Percentiles rank a stretch among this genome's conserved stretches.
phyloP scores from a whole-genome alignment of 2,113 vertebrate genomes.

The Paratilapia polleni region DNA sequence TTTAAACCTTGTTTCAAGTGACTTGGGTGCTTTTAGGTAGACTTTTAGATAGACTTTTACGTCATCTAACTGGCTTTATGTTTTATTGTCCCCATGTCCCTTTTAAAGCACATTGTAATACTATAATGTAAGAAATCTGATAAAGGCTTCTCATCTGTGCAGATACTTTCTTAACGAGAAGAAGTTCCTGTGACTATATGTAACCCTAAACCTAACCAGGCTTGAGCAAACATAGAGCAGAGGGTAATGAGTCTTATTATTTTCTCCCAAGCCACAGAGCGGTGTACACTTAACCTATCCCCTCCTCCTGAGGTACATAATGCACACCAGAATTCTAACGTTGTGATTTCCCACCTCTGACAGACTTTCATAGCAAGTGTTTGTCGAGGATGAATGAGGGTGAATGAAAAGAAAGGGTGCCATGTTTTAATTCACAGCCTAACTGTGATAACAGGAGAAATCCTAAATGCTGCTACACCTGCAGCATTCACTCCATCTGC shows the following conservation, averaged over 20 bases:
- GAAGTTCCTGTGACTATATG: slow-evolving; percentile 28
- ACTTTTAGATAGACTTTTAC: not conserved
- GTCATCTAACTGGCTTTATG: not conserved
- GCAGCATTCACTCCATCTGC: slow-evolving; percentile 24
- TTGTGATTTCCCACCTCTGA: slow-evolving; percentile 39
- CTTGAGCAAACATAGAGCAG: slow-evolving; percentile 47
- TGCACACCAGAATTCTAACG: slow-evolving; percentile 53
- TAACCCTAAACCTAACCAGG: not conserved
- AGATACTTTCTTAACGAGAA: slow-evolving; percentile 13
- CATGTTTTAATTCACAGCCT: slow-evolving; percentile 47
- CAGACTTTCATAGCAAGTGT: slow-evolving; percentile 15
- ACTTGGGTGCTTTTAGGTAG: not conserved
- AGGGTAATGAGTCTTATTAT: slow-evolving; percentile 58
- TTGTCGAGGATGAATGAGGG: not conserved
- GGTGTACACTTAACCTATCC: slow-evolving; percentile 62
- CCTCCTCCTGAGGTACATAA: slow-evolving; percentile 38
- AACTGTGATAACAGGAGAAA: not conserved
- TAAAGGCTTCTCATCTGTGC: not conserved
- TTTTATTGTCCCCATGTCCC: not conserved
- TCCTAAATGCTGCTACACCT: slow-evolving; percentile 19
- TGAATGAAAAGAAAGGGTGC: slow-evolving; percentile 5
- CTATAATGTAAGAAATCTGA: not conserved
- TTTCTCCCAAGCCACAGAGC: slow-evolving; percentile 39
- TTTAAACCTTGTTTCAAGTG: not conserved
- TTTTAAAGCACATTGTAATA: not conserved